These are phyloP conservation scores for Hylaea fasciaria DNA, from an alignment of 2,888 invertebrate genomes.

Conservation along the genomic window DNA sequence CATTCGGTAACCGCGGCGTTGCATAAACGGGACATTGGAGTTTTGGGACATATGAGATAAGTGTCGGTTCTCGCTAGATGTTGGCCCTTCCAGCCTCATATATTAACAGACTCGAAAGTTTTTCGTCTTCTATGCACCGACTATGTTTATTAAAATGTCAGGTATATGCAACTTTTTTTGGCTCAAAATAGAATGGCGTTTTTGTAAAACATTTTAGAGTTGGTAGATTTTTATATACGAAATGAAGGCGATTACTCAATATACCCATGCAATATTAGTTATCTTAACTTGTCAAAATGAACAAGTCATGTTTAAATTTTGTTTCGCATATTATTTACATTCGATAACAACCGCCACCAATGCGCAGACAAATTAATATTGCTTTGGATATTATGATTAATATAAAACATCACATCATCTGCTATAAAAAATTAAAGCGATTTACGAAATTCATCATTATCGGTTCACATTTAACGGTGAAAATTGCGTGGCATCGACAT, in stretches of 20 bases:
- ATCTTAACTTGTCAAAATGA: conserved; percentile 59
- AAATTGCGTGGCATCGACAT: conserved; percentile 44
- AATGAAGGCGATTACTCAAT: conserved; percentile 53
- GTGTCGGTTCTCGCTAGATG: not conserved
- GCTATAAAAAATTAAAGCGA: conserved; percentile 71
- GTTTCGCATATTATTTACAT: conserved; percentile 53
- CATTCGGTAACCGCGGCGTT: not conserved
- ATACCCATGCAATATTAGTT: conserved; percentile 83
- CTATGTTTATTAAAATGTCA: not conserved
- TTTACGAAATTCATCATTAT: conserved; percentile 59
- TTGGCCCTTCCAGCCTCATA: conserved; percentile 1
- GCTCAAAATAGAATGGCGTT: not conserved
- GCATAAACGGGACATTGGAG: conserved; percentile 5
- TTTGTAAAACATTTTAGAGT: not conserved
- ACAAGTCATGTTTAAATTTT: conserved; percentile 52
- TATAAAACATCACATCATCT: conserved; percentile 66
- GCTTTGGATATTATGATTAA: conserved; percentile 75
- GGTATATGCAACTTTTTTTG: not conserved
- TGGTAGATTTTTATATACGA: conserved; percentile 41
- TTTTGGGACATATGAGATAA: too few species aligned
- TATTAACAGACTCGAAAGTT: not conserved
- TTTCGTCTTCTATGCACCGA: not conserved
- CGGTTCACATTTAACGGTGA: conserved; percentile 64
- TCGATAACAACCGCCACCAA: conserved; percentile 71
- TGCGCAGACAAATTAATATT: conserved; percentile 74